Evolutionary conservation across 2,888 invertebrate species (phyloP).

Genomic region (Cerceris rybyensis): DNA sequence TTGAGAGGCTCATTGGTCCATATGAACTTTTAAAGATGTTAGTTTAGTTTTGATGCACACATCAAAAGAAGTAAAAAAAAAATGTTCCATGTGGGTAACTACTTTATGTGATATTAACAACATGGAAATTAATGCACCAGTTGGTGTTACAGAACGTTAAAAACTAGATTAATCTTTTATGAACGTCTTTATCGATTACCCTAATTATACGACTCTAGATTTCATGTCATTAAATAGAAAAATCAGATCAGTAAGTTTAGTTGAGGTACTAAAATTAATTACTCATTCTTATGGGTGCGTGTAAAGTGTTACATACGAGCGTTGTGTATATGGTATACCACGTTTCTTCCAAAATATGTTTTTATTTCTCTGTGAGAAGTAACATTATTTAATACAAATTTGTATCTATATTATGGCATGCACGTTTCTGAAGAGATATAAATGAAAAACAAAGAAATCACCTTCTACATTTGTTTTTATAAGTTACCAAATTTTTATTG

Average conservation of each 20-base stretch:
- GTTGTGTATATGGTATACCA: slow-evolving; percentile 37
- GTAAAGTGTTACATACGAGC: slow-evolving; percentile 38
- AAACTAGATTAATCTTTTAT: slow-evolving; percentile 44
- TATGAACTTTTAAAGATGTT: slow-evolving; percentile 29
- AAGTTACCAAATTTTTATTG: slow-evolving; percentile 8
- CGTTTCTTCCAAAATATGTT: slow-evolving; percentile 28
- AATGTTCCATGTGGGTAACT: slow-evolving; percentile 51
- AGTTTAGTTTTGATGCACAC: slow-evolving; percentile 40
- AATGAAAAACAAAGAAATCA: background rate
- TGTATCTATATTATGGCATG: slow-evolving; percentile 20
- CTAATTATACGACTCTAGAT: slow-evolving; percentile 35
- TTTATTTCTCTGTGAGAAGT: slow-evolving; percentile 56
- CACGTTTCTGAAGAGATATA: slow-evolving; percentile 13
- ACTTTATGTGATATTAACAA: slow-evolving; percentile 53
- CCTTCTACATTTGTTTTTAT: slow-evolving; percentile 9
- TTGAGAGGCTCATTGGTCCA: slow-evolving; percentile 28
- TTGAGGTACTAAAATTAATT: slow-evolving; percentile 45
- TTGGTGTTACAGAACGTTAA: slow-evolving; percentile 44
- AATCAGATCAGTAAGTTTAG: slow-evolving; percentile 17
- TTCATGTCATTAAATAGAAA: slow-evolving; percentile 22
- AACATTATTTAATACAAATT: slow-evolving; percentile 35
- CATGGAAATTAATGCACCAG: slow-evolving; percentile 48
- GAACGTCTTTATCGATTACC: slow-evolving; percentile 26
- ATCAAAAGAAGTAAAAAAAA: slow-evolving; percentile 24
- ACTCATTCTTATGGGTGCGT: slow-evolving; percentile 55